Evolutionary conservation across 2,797 vertebrate genomes (phyloP).

Genomic region (Aplochiton taeniatus): DNA sequence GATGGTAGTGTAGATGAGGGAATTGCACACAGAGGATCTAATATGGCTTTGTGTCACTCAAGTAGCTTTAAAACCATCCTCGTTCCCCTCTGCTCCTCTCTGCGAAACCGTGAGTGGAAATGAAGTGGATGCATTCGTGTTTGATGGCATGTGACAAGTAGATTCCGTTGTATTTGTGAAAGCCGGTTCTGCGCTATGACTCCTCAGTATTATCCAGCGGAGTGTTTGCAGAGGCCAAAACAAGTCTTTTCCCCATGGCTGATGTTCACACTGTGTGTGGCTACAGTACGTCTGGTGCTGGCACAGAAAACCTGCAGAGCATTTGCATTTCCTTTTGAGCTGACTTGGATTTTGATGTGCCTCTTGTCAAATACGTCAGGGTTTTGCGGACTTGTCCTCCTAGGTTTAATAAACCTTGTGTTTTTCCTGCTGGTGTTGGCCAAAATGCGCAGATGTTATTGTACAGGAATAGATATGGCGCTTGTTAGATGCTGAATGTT

Average conservation of each 20-base stretch:
- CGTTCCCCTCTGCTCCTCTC: conserved; percentile 12
- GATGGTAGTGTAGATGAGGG: conserved; percentile 31
- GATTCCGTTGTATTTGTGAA: conserved; percentile 1
- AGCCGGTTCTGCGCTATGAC: conserved; percentile 2
- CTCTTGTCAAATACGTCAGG: conserved; percentile 24
- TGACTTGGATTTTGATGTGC: conserved; percentile 31
- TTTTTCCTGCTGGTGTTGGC: conserved; percentile 15
- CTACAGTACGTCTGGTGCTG: neutral
- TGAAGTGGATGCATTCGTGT: conserved; percentile 34
- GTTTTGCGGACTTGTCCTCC: conserved; percentile 18
- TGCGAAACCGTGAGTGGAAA: conserved; percentile 31
- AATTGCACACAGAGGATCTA: conserved; percentile 27
- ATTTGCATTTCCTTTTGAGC: conserved; percentile 32
- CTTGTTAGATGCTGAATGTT: conserved; percentile 40
- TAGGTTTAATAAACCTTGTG: conserved; percentile 36
- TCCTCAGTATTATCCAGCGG: conserved; percentile 16
- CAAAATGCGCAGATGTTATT: conserved; percentile 38
- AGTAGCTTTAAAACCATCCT: conserved; percentile 33
- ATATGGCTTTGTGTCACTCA: conserved; percentile 42
- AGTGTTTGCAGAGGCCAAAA: conserved; percentile 19
- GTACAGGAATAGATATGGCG: conserved; percentile 27
- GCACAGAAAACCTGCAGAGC: conserved; percentile 7
- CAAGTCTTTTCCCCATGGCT: conserved; percentile 19
- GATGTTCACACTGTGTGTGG: conserved; percentile 12
- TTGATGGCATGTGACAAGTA: conserved; percentile 10